Base-by-base conservation (phyloP, 2,888 invertebrate species). In the Cecidostiba fungosa region DNA sequence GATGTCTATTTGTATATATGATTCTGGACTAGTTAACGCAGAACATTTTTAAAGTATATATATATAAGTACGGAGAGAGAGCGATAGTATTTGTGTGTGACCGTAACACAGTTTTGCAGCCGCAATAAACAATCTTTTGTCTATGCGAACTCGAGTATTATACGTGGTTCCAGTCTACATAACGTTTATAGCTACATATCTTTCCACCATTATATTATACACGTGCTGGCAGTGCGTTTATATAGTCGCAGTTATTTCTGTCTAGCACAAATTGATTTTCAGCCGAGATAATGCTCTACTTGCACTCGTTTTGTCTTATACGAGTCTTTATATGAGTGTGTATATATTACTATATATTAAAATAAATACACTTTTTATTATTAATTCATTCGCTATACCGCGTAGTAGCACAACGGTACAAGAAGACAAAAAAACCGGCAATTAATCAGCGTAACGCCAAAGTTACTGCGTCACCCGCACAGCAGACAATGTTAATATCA, bases 111-210 rank as follows among this genome's bases (percentile, higher is more conserved):
- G 73, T 74, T 43, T 62, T 54, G 39, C 39, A 74, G 43, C 39
- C 29, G 72, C 32, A 74, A 82, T 82, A 82, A 80, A 74, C 74
- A 74, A 66, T 73, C 47, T 47, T 82, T 66, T 82, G 73, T 74
- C 72, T 50, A 23, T n/a, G n/a, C 8, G 54, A n/a, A 39, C 54
- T 69, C 39, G 36, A 47, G 72, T 39, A 12, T 2, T n/a, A 39
- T 32, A 36, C 50, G 8, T 50, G 26, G 77, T 77, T 43, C 77
- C 62, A 62, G 59, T 77, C 59, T 77, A 62, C 47, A 66, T 77
- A 29, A 10, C 16, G 14, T 29, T 8, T 2, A 3, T 32, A 6
- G 29, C 12, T 54, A 8, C n/a, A 23, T n/a, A 59, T 43, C 26
- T 70, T 32, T 80, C 39, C n/a, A 19, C 69, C 19, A 12, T 47